Conservation (phyloP, 2,888 invertebrate species). For the Minunthozetes semirufus region DNA sequence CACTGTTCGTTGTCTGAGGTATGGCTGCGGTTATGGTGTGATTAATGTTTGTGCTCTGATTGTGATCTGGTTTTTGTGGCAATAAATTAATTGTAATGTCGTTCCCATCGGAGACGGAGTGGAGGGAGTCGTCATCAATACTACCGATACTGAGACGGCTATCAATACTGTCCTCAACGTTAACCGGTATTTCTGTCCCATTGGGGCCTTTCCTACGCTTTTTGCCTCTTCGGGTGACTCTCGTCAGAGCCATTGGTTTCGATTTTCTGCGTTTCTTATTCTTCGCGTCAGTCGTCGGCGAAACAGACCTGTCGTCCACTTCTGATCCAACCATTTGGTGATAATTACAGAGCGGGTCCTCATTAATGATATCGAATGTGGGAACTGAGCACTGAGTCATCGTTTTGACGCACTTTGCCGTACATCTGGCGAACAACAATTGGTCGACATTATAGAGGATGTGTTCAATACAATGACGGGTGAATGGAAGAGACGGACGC, state of each 20-base stretch:
- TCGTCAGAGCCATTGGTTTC: constrained; percentile 26
- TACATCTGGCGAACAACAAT: constrained; percentile 69
- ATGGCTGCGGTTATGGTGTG: background rate
- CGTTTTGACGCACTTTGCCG: constrained; percentile 66
- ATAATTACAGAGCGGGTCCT: constrained; percentile 75
- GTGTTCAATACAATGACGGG: constrained; percentile 70
- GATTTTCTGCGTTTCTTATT: background rate
- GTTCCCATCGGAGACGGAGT: background rate
- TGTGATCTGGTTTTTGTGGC: background rate
- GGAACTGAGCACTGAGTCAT: constrained; percentile 66
- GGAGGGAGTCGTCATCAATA: background rate
- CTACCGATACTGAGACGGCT: background rate
- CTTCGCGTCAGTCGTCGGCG: background rate
- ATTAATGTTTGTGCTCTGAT: background rate
- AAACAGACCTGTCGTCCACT: background rate
- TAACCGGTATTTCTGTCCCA: background rate
- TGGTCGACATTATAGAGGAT: constrained; percentile 68
- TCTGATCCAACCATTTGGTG: constrained; percentile 58
- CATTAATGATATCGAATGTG: constrained; percentile 67
- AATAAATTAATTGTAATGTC: constrained; percentile 10
- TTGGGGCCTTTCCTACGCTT: constrained; percentile 4
- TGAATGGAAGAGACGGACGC: constrained; percentile 61
- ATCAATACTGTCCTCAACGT: constrained; percentile 17
- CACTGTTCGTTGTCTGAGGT: background rate
- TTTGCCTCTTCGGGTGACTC: constrained; percentile 24